Evolutionary conservation across 2,888 invertebrate species (phyloP).

Genomic region (Andrena camellia): DNA sequence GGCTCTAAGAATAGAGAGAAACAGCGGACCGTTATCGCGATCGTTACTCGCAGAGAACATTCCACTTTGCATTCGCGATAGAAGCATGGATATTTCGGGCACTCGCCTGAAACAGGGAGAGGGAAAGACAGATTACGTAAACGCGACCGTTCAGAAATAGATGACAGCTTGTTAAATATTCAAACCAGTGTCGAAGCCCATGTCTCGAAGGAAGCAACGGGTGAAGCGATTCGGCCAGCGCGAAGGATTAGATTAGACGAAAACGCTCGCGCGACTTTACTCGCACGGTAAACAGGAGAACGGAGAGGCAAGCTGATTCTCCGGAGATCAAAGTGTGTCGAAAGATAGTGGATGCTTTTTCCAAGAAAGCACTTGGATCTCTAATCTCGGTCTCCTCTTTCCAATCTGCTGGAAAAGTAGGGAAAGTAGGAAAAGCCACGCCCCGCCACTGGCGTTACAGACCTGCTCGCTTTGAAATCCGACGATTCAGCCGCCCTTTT

Average conservation of each 20-base stretch:
- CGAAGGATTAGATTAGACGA: conserved; percentile 16
- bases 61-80: no score
- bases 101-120: conserved; percentile 44
- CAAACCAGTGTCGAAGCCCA: not conserved
- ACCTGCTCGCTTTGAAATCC: conserved; percentile 50
- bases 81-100: not conserved
- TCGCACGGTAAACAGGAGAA: conserved; percentile 33
- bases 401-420: conserved; percentile 35
- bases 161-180: not conserved
- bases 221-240: conserved; percentile 7
- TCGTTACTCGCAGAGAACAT: conserved; percentile 1
- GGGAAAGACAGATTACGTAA: not conserved
- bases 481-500: conserved; percentile 18
- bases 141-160: not conserved
- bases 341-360: conserved; percentile 18
- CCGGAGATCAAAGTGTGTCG: conserved; percentile 50
- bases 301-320: conserved; percentile 12
- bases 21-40: not conserved
- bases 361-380: conserved; percentile 35
- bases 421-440: conserved; percentile 35
- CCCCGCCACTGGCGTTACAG: conserved; percentile 40
- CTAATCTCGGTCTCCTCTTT: conserved; percentile 57
- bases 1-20: no score
- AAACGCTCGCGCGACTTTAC: conserved; percentile 15
- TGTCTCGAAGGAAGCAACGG: not conserved